Evolutionary conservation across 2,797 vertebrate genomes (phyloP).

Genomic region (Picus viridis): DNA sequence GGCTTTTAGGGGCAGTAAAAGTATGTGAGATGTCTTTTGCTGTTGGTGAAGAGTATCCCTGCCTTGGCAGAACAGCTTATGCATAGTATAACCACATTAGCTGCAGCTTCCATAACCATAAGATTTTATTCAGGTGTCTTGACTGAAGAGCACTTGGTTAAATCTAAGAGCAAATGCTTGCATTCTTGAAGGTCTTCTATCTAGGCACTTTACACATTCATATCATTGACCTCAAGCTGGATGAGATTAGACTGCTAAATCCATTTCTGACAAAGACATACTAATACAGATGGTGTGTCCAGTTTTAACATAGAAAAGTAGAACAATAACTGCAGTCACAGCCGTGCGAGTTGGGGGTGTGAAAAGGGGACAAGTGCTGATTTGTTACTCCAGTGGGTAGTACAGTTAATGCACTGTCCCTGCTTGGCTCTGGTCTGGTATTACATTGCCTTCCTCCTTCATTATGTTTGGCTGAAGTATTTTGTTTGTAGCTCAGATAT

Average conservation of each 20-base stretch:
- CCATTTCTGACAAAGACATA: not conserved
- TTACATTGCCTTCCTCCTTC: not conserved
- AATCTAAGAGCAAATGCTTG: not conserved
- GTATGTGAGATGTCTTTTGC: rapidly evolving
- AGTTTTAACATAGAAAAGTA: not conserved
- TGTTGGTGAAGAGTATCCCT: not conserved
- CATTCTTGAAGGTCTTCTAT: not conserved
- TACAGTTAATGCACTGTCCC: not conserved
- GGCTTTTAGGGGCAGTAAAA: not conserved
- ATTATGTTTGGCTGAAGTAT: constrained; percentile 19
- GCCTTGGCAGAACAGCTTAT: not conserved
- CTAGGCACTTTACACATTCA: not conserved
- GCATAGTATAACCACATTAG: not conserved
- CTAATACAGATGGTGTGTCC: not conserved
- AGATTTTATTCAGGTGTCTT: not conserved
- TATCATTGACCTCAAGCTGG: not conserved
- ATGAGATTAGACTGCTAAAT: not conserved
- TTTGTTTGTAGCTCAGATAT: not conserved
- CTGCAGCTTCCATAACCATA: not conserved
- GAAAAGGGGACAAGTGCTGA: not conserved
- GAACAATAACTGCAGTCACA: not conserved
- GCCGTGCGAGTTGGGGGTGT: not conserved
- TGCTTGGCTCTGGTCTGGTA: not conserved
- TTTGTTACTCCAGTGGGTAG: constrained; percentile 6
- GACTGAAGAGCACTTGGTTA: not conserved